These are phyloP conservation scores for Trissoscelio sp. DNA, from an alignment of 2,888 invertebrate genomes.

Conservation along the genomic window DNA sequence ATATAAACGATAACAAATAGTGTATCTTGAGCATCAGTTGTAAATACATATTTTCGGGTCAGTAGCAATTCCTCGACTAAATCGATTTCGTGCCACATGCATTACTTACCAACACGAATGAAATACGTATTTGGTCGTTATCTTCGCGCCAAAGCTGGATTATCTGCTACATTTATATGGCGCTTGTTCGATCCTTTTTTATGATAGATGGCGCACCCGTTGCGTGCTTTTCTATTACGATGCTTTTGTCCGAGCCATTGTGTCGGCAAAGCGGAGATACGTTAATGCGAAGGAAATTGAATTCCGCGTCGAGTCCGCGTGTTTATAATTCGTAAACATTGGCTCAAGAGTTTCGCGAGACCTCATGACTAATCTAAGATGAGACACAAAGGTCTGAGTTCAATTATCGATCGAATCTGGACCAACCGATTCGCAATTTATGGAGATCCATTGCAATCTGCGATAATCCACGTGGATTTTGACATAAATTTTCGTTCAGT, in stretches of 20 bases:
- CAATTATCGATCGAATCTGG: neutral
- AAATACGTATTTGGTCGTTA: slow-evolving; percentile 57
- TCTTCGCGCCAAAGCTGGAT: slow-evolving; percentile 52
- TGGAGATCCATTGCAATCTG: slow-evolving; percentile 15
- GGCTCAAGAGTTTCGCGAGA: neutral
- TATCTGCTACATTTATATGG: slow-evolving; percentile 55
- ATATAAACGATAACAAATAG: neutral
- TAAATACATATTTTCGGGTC: slow-evolving; percentile 59
- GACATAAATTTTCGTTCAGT: slow-evolving; percentile 33
- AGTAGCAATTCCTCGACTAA: slow-evolving; percentile 45
- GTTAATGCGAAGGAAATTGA: slow-evolving; percentile 33
- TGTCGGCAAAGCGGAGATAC: slow-evolving; percentile 32
- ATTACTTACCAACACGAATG: slow-evolving; percentile 53
- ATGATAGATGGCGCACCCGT: slow-evolving; percentile 46
- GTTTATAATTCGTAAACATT: slow-evolving; percentile 23
- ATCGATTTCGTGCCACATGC: slow-evolving; percentile 62
- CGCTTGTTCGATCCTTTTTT: slow-evolving; percentile 51
- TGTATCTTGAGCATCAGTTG: slow-evolving; percentile 16
- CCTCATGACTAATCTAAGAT: slow-evolving; percentile 2
- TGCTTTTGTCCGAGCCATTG: slow-evolving; percentile 42
- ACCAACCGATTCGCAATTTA: slow-evolving; percentile 19
- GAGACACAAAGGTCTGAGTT: neutral
- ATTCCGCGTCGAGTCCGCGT: slow-evolving; percentile 1
- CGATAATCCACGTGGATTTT: slow-evolving; percentile 13
- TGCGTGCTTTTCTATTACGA: slow-evolving; percentile 39